Conservation (phyloP, 2,797 vertebrate species). For the Acanthiza pusilla region DNA sequence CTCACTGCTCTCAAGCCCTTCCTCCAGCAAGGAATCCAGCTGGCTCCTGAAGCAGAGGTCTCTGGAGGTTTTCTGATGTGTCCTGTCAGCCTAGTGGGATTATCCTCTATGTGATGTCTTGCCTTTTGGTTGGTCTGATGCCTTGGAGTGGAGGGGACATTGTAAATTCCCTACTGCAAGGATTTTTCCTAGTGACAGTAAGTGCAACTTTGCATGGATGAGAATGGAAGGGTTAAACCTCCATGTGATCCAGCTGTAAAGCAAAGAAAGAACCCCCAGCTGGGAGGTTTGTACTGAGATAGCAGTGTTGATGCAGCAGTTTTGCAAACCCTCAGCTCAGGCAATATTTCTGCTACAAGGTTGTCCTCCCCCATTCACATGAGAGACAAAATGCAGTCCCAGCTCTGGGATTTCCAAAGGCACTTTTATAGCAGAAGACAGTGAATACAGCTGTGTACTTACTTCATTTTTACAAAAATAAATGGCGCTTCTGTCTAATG, state of each 20-base stretch:
- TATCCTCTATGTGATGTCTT: not conserved
- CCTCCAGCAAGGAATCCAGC: not conserved
- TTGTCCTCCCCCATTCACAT: not conserved
- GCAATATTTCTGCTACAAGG: not conserved
- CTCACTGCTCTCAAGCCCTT: not conserved
- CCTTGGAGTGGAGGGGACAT: not conserved
- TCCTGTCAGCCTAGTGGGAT: not conserved
- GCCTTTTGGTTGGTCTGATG: not conserved
- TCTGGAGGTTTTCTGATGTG: not conserved
- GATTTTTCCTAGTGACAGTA: not conserved
- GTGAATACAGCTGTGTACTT: not conserved
- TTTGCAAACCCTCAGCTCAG: not conserved
- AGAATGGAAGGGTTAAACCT: not conserved
- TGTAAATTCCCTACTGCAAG: not conserved
- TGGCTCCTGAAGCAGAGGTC: not conserved
- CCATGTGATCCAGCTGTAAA: not conserved
- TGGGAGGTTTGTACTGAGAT: not conserved
- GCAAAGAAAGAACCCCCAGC: not conserved
- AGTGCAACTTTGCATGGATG: not conserved
- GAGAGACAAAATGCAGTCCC: not conserved
- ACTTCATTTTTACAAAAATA: not conserved
- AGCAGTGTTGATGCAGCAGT: not conserved
- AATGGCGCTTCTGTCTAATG: not conserved
- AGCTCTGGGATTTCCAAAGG: not conserved
- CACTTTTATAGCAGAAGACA: not conserved